Conservation (phyloP, 2,113 vertebrate genomes). For the Ctenomys sociabilis region DNA sequence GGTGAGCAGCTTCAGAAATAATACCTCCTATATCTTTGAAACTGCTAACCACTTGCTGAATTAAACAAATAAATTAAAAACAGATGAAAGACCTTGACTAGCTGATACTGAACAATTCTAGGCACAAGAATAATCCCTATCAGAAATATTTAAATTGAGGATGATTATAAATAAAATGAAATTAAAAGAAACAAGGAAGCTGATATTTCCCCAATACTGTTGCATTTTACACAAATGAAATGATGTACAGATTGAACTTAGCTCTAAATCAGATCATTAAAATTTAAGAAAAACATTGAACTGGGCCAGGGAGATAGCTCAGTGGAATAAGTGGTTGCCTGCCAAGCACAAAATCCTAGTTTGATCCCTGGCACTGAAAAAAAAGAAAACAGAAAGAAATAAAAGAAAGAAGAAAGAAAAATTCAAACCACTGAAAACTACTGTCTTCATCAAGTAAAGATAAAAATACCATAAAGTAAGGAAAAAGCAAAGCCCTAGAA, state of each 20-base stretch:
- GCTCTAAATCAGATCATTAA: background rate
- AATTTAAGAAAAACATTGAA: background rate
- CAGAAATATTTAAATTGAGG: background rate
- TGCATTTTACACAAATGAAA: background rate
- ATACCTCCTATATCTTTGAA: background rate
- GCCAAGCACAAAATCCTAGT: too few relatives aligned
- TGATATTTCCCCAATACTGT: background rate
- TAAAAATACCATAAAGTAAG: background rate
- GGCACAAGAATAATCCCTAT: background rate
- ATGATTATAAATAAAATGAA: background rate
- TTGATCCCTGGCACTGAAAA: too few relatives aligned
- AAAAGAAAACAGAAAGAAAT: too few relatives aligned
- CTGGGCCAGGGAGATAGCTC: too few relatives aligned
- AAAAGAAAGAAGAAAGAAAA: too few relatives aligned
- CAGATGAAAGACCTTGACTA: background rate
- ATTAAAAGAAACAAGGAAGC: background rate
- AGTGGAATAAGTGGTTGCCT: too few relatives aligned
- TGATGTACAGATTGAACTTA: background rate
- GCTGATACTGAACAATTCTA: background rate
- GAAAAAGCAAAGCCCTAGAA: background rate
- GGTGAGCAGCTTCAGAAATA: background rate
- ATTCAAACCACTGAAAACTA: background rate
- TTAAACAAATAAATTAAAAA: background rate
- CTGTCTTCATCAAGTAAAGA: background rate
- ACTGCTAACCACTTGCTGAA: background rate